Conservation (phyloP, 1,140 invertebrate species). For the Acromyrmex heyeri region DNA sequence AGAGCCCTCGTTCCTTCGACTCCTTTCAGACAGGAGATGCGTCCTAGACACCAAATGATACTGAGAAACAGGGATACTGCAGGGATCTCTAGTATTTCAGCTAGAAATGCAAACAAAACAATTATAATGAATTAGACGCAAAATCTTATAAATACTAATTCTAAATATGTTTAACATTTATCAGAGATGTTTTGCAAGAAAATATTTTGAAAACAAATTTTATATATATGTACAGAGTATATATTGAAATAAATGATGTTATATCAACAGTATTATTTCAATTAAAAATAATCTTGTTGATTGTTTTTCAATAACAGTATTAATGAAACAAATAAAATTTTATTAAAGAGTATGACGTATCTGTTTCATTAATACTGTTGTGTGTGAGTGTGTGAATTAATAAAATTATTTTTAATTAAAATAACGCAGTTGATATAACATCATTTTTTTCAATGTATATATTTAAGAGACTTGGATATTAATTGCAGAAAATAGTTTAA, state of each 20-base stretch:
- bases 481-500: neutral
- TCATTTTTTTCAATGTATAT: neutral
- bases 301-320: too few relatives aligned
- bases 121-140: neutral
- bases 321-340: too few relatives aligned
- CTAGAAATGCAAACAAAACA: neutral
- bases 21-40: neutral
- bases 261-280: too few relatives aligned
- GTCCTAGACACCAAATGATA: neutral
- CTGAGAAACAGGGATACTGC: neutral
- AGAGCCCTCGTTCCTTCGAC: slow-evolving; percentile 23
- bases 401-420: too few relatives aligned
- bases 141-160: neutral
- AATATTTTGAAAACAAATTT: neutral
- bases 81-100: neutral
- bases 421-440: too few relatives aligned
- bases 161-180: neutral
- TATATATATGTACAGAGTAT: neutral
- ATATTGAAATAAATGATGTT: too few relatives aligned
- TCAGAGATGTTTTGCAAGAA: neutral
- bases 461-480: neutral
- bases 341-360: too few relatives aligned
- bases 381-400: too few relatives aligned
- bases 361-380: too few relatives aligned
- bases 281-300: too few relatives aligned